Conservation (phyloP, 2,888 invertebrate species). For the Euzophera pinguis region DNA sequence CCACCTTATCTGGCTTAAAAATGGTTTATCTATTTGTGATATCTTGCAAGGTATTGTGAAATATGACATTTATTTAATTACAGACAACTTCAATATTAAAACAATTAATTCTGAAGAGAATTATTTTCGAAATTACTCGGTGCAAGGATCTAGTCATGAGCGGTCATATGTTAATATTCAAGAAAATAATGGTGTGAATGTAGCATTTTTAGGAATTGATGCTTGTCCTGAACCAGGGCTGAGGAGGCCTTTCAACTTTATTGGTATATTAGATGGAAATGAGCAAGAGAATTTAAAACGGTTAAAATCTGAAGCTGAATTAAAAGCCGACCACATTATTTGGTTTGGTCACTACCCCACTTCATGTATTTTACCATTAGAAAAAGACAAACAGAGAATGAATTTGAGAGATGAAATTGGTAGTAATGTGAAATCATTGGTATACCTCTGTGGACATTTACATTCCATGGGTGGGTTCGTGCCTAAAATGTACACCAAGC, state of each 20-base stretch:
- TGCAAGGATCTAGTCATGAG: slow-evolving; percentile 84
- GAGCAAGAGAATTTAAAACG: slow-evolving; percentile 80
- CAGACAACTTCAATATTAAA: slow-evolving; percentile 94
- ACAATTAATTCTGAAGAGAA: slow-evolving; percentile 84
- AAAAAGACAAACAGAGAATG: slow-evolving; percentile 66
- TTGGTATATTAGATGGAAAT: slow-evolving; percentile 83
- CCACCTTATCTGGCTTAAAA: background rate
- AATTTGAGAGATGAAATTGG: slow-evolving; percentile 80
- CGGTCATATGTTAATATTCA: slow-evolving; percentile 85
- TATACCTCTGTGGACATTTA: slow-evolving; percentile 94
- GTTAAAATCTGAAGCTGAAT: slow-evolving; percentile 77
- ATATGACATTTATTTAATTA: slow-evolving; percentile 34
- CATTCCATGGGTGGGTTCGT: slow-evolving; percentile 90
- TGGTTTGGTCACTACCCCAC: slow-evolving; percentile 96
- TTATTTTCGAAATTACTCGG: slow-evolving; percentile 88
- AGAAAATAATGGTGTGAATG: slow-evolving; percentile 79
- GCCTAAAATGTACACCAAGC: slow-evolving; percentile 92
- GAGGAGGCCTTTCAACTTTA: slow-evolving; percentile 93
- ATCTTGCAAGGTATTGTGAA: slow-evolving; percentile 5
- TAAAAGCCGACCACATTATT: slow-evolving; percentile 61
- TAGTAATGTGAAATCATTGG: slow-evolving; percentile 81
- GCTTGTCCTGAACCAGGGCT: slow-evolving; percentile 93
- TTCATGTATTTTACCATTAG: slow-evolving; percentile 86
- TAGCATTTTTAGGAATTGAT: slow-evolving; percentile 92
- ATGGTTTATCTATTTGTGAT: background rate